Evolutionary conservation across 1,140 invertebrate genomes (phyloP).

Genomic region (Polypedilum vanderplanki): DNA sequence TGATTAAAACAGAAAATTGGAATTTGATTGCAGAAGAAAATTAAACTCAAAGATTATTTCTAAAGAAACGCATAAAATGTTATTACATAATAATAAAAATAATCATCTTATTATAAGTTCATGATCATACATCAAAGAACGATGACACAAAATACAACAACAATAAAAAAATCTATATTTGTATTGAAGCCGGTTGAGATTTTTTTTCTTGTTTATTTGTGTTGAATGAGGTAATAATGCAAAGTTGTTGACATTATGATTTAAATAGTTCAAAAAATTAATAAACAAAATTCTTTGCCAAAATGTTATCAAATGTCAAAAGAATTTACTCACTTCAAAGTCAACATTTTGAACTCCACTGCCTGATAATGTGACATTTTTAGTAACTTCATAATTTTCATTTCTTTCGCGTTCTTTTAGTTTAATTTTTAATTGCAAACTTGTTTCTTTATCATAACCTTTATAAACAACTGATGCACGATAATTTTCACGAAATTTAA

Average conservation of each 20-base stretch:
- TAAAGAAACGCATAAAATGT: too few species aligned
- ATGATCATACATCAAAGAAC: not conserved
- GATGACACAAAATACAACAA: not conserved
- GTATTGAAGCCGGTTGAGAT: too few species aligned
- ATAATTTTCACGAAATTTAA: not conserved
- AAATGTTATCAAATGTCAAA: not conserved
- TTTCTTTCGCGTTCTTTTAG: not conserved
- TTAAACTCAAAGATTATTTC: too few species aligned
- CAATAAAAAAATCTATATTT: too few species aligned
- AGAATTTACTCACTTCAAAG: not conserved
- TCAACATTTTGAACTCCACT: conserved; percentile 5
- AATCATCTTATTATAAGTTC: too few species aligned
- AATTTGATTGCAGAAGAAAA: too few species aligned
- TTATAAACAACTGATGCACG: not conserved
- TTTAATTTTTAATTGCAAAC: not conserved
- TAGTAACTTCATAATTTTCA: not conserved
- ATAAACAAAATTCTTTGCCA: too few species aligned
- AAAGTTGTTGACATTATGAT: not conserved
- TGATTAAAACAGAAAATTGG: too few species aligned
- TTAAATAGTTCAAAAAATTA: not conserved
- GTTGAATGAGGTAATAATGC: not conserved
- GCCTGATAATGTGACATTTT: not conserved
- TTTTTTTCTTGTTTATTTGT: too few species aligned
- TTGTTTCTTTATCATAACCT: not conserved
- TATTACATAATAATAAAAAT: too few species aligned